Percentiles rank a stretch among this genome's conserved stretches.
phyloP scores from a whole-genome alignment of 2,888 invertebrate species.

The Callosobruchus maculatus region DNA sequence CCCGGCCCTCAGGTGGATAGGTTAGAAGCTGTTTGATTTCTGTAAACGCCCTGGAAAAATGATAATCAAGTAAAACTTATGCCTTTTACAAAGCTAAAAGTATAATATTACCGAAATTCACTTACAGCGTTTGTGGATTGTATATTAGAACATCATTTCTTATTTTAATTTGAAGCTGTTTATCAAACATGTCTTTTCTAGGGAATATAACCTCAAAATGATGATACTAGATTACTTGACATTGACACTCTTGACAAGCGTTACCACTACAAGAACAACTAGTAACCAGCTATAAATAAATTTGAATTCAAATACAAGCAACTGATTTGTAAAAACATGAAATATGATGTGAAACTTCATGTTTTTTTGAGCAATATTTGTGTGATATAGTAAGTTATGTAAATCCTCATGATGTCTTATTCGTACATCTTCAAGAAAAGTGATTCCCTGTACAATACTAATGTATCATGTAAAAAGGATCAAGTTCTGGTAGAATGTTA shows the following conservation, averaged over 20 bases:
- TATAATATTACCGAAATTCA: not conserved
- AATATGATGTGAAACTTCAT: no score
- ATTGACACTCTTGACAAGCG: not conserved
- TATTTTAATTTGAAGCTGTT: not conserved
- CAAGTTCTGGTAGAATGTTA: no score
- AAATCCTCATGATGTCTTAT: no score
- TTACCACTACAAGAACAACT: not conserved
- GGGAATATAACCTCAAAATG: not conserved
- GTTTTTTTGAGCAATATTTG: no score
- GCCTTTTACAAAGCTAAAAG: not conserved
- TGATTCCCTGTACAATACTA: no score
- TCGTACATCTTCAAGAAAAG: no score
- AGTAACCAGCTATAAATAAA: not conserved
- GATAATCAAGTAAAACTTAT: not conserved
- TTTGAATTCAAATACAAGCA: not conserved
- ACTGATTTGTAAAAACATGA: no score
- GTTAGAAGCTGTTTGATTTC: slow-evolving; percentile 64
- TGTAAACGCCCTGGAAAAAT: slow-evolving; percentile 29
- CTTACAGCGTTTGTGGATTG: slow-evolving; percentile 6
- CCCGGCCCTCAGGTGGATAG: slow-evolving; percentile 82
- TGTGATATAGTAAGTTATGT: no score
- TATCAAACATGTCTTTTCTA: not conserved
- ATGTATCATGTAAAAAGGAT: no score
- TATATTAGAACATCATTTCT: not conserved
- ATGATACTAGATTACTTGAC: no score